Evolutionary conservation across 2,113 vertebrate genomes (phyloP).

Genomic region (Panthera uncia): DNA sequence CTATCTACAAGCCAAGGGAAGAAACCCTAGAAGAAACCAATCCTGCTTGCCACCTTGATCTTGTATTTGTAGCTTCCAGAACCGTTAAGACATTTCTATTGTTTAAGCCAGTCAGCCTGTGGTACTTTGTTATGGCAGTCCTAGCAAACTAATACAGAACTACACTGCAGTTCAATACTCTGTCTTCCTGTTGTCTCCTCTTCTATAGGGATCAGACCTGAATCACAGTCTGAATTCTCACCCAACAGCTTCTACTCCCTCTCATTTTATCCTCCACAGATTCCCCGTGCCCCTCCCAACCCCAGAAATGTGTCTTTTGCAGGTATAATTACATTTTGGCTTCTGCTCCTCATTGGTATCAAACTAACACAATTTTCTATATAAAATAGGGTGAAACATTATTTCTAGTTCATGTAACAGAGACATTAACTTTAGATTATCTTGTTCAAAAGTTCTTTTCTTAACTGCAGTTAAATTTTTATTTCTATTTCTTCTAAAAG

Average conservation of each 20-base stretch:
- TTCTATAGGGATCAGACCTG: neutral
- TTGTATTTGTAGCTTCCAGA: neutral
- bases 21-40: neutral
- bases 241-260: neutral
- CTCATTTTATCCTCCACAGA: neutral
- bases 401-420: slow-evolving; percentile 17
- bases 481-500: slow-evolving; percentile 28
- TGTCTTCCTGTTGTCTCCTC: neutral
- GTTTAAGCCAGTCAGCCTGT: neutral
- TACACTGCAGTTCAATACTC: neutral
- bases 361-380: neutral
- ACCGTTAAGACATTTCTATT: neutral
- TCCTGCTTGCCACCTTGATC: neutral
- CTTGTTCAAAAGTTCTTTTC: slow-evolving; percentile 41
- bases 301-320: neutral
- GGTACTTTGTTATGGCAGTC: neutral
- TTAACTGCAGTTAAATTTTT: slow-evolving; percentile 29
- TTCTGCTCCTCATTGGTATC: neutral
- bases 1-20: neutral
- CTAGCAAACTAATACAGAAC: neutral
- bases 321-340: neutral
- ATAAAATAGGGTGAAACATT: neutral
- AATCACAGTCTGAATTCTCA: neutral
- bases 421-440: slow-evolving; percentile 56
- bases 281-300: too few species aligned